phyloP scores from a whole-genome alignment of 2,113 vertebrate species.

The Tursiops truncatus region DNA sequence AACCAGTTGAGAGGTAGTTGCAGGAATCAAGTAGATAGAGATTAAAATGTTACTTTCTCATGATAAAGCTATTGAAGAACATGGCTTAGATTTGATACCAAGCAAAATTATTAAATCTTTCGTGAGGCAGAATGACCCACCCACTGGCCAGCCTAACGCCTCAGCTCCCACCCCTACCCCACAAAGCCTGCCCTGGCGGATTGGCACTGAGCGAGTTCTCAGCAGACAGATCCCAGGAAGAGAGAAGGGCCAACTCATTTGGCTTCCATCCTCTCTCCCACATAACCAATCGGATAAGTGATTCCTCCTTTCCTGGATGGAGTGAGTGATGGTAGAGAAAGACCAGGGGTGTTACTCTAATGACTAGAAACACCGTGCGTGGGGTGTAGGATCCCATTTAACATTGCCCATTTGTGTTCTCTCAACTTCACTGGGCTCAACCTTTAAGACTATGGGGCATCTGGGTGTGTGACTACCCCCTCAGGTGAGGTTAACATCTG shows the following conservation, averaged over 20 bases:
- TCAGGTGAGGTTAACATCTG: too few relatives aligned
- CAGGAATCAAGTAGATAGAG: neutral
- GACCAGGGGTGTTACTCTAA: neutral
- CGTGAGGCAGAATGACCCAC: neutral
- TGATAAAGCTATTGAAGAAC: neutral
- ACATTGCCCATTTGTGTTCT: neutral
- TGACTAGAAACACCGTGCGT: neutral
- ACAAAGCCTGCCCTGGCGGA: neutral
- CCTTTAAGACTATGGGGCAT: neutral
- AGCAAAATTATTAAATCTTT: neutral
- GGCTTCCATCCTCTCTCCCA: neutral
- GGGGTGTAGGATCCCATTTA: neutral
- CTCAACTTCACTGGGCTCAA: neutral
- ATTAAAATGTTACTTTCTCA: constrained; percentile 23
- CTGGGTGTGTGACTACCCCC: neutral
- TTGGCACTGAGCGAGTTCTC: neutral
- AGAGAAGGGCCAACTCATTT: rapidly evolving
- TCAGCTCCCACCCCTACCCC: rapidly evolving
- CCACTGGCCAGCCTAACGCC: neutral
- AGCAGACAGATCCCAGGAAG: neutral
- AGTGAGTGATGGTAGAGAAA: neutral
- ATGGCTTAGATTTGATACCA: neutral
- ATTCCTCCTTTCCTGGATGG: neutral
- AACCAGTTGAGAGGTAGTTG: neutral
- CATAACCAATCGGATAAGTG: neutral